phyloP scores from a whole-genome alignment of 1,140 invertebrate species.

The Nebria ingens region DNA sequence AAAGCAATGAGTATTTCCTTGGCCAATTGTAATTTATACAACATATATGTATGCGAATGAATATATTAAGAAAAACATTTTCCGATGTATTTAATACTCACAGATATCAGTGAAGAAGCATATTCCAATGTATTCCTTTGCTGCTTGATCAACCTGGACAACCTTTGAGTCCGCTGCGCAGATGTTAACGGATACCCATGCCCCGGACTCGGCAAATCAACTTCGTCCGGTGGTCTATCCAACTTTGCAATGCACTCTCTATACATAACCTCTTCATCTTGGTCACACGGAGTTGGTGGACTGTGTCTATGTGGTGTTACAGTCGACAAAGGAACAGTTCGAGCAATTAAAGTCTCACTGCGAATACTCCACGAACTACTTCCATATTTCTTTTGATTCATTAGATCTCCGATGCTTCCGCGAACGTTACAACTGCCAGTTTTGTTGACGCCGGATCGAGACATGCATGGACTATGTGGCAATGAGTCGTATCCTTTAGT shows the following conservation, averaged over 20 bases:
- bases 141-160: conserved; percentile 51
- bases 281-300: conserved; percentile 15
- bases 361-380: conserved; percentile 54
- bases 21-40: too few relatives aligned
- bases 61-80: too few relatives aligned
- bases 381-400: conserved; percentile 62
- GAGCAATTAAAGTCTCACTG: conserved; percentile 54
- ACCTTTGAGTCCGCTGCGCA: conserved; percentile 52
- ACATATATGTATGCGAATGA: too few relatives aligned
- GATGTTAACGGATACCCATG: conserved; percentile 39
- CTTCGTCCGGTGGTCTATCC: conserved; percentile 25
- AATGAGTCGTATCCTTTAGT: conserved; percentile 37
- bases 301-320: conserved; percentile 44
- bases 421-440: conserved; percentile 42
- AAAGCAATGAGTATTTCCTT: too few relatives aligned
- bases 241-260: not conserved
- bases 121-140: conserved; percentile 20
- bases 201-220: conserved; percentile 20
- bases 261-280: not conserved
- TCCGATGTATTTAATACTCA: too few relatives aligned
- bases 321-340: conserved; percentile 58
- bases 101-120: conserved; percentile 5
- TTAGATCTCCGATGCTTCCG: conserved; percentile 64
- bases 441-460: conserved; percentile 34
- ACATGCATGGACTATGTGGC: conserved; percentile 42